phyloP scores from a whole-genome alignment of 2,113 vertebrate species.

The Pelvicachromis taeniatus region DNA sequence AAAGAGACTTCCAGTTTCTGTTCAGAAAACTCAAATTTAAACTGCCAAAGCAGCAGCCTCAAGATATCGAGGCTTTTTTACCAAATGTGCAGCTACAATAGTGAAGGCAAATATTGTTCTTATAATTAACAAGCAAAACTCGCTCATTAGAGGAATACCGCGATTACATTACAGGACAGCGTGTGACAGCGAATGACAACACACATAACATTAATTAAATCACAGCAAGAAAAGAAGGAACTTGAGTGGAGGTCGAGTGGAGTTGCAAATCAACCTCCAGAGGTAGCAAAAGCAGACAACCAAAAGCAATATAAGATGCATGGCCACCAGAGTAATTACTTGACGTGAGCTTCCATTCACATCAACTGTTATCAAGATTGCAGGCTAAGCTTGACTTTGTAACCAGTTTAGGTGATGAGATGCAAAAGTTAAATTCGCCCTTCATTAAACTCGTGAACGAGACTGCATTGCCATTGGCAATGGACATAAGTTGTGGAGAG shows the following conservation, averaged over 20 bases:
- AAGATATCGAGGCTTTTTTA: not conserved
- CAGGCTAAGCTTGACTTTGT: not conserved
- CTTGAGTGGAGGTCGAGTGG: not conserved
- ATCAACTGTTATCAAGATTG: not conserved
- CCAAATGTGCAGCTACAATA: not conserved
- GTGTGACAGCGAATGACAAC: not conserved
- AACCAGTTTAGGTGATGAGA: not conserved
- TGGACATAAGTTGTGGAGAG: not conserved
- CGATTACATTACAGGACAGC: not conserved
- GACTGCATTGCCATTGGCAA: not conserved
- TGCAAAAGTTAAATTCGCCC: not conserved
- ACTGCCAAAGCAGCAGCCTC: not conserved
- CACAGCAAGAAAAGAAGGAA: not conserved
- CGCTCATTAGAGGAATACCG: not conserved
- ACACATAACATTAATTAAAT: not conserved
- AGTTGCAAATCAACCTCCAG: not conserved
- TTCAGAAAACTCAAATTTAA: not conserved
- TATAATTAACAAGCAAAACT: not conserved
- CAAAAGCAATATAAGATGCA: not conserved
- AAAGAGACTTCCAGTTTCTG: not conserved
- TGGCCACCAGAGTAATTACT: not conserved
- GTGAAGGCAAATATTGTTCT: not conserved
- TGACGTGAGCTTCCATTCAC: not conserved
- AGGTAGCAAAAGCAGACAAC: not conserved
- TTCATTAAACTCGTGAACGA: not conserved